phyloP scores from a whole-genome alignment of 2,113 vertebrate genomes.

The Ornithorhynchus anatinus region DNA sequence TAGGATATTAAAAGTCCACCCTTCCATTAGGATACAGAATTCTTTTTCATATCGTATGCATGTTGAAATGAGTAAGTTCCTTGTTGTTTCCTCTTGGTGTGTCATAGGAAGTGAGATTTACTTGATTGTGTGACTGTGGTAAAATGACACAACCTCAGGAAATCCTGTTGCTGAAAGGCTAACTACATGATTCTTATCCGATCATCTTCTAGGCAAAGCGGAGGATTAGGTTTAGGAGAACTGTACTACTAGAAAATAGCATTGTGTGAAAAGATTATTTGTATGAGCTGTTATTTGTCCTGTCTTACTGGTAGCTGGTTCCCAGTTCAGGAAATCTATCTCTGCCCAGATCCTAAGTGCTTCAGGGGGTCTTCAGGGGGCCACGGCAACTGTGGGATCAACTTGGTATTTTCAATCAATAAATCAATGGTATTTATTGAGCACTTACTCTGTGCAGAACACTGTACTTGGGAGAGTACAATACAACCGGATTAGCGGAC shows the following conservation, averaged over 20 bases:
- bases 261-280: background rate
- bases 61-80: conserved; percentile 47
- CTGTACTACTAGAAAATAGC: background rate
- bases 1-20: conserved; percentile 13
- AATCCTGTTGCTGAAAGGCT: conserved; percentile 70
- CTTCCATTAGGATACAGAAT: background rate
- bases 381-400: too few relatives aligned
- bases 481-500: too few relatives aligned
- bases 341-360: too few relatives aligned
- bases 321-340: too few relatives aligned
- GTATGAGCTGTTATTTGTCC: background rate
- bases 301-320: too few relatives aligned
- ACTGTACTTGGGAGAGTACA: too few relatives aligned
- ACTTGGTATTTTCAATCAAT: too few relatives aligned
- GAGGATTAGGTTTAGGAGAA: background rate
- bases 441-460: too few relatives aligned
- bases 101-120: conserved; percentile 56
- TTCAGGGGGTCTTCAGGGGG: too few relatives aligned
- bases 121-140: conserved; percentile 50
- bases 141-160: conserved; percentile 62
- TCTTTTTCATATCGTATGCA: conserved; percentile 11
- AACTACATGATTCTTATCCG: background rate
- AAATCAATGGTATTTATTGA: too few relatives aligned
- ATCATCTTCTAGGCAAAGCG: background rate
- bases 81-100: conserved; percentile 49